Conservation (phyloP, 2,113 vertebrate genomes). For the Forbesichthys agassizii region DNA sequence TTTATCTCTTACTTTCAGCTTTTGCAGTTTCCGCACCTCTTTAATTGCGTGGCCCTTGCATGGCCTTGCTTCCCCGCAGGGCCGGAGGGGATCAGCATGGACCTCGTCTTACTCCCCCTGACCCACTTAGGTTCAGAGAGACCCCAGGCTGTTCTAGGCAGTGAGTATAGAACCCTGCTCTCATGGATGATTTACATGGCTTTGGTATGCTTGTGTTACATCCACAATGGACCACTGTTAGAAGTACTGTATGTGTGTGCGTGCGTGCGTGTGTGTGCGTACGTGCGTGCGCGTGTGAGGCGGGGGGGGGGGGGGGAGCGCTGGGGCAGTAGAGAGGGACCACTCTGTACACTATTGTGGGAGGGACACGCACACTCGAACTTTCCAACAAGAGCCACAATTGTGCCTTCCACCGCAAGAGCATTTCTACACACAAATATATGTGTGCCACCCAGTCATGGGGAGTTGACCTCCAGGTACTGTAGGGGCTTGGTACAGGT, state of each 20-base stretch:
- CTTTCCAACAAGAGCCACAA: no score
- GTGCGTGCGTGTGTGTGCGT: neutral
- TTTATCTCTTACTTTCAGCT: constrained; percentile 41
- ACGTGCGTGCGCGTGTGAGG: neutral
- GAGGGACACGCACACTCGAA: no score
- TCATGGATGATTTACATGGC: constrained; percentile 31
- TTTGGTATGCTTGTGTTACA: constrained; percentile 19
- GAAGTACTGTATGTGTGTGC: neutral
- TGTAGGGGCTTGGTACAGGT: no score
- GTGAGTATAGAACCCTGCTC: constrained; percentile 20
- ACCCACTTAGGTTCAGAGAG: constrained; percentile 44
- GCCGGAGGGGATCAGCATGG: constrained; percentile 34
- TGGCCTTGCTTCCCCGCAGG: constrained; percentile 51
- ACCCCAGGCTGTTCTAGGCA: constrained; percentile 30
- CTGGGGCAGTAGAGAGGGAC: no score
- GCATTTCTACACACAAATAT: no score
- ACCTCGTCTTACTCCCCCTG: constrained; percentile 57
- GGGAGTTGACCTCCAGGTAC: no score
- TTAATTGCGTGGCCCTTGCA: constrained; percentile 56
- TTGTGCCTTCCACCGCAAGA: constrained; percentile 39
- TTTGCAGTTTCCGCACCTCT: constrained; percentile 40
- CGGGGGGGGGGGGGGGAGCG: no score
- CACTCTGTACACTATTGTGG: no score
- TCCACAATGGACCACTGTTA: neutral
- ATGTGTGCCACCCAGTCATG: no score